Percentiles rank a stretch among this genome's conserved stretches.
Evolutionary conservation across 1,140 invertebrate genomes (phyloP).

Genomic region (Pectinophora gossypiella): DNA sequence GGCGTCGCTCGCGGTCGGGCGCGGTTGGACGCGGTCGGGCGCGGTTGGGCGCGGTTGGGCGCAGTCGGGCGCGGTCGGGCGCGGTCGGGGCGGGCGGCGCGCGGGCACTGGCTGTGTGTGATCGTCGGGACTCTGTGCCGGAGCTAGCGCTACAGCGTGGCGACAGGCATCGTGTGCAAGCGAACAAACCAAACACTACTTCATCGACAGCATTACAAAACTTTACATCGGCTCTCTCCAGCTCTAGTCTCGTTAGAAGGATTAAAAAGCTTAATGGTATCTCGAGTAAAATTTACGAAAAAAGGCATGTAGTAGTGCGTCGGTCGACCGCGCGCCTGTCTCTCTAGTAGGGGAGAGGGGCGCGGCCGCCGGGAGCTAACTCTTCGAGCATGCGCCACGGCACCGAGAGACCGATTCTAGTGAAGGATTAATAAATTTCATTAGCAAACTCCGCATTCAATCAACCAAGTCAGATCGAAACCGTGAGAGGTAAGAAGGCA

Average conservation of each 20-base stretch:
- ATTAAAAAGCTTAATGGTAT: conserved; percentile 73
- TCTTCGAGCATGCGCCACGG: conserved; percentile 76
- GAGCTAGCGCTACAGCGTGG: conserved; percentile 76
- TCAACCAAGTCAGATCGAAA: conserved; percentile 72
- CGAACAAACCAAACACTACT: conserved; percentile 76
- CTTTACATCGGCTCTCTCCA: conserved; percentile 72
- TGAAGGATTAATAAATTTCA: conserved; percentile 77
- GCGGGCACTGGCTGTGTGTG: conserved; percentile 73
- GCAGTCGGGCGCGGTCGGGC: conserved; percentile 14
- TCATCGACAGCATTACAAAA: conserved; percentile 76
- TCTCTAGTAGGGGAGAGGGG: conserved; percentile 60
- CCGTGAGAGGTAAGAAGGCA: conserved; percentile 66
- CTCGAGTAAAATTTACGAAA: conserved; percentile 72
- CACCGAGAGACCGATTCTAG: conserved; percentile 77
- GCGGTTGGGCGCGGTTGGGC: conserved; percentile 14
- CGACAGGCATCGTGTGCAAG: conserved; percentile 77
- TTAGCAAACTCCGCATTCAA: conserved; percentile 77
- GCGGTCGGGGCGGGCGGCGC: conserved; percentile 28
- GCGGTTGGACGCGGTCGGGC: background rate
- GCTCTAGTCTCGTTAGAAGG: conserved; percentile 74
- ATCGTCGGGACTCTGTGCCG: conserved; percentile 72
- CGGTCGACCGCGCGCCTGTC: conserved; percentile 71
- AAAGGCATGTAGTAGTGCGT: conserved; percentile 74
- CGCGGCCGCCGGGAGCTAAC: conserved; percentile 73
- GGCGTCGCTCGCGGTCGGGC: conserved; percentile 10